phyloP scores from a whole-genome alignment of 1,140 invertebrate species.

The Brachionus calyciflorus region DNA sequence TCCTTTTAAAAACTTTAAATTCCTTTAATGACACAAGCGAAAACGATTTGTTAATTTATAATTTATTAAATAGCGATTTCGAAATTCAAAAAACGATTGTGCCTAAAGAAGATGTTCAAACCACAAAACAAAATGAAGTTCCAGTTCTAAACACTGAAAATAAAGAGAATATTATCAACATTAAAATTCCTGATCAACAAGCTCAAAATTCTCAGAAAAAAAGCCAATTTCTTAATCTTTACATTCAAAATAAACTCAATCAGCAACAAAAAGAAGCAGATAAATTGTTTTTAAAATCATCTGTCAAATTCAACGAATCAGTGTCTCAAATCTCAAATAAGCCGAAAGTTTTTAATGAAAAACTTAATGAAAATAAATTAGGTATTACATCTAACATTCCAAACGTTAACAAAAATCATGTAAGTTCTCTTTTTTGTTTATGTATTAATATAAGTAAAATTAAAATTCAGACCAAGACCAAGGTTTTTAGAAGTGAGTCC shows the following conservation, averaged over 20 bases:
- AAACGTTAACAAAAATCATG: constrained; percentile 1
- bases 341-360: background rate
- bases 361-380: background rate
- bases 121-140: background rate
- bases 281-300: constrained; percentile 10
- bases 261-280: constrained; percentile 19
- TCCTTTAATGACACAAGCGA: background rate
- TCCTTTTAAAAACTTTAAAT: background rate
- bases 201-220: background rate
- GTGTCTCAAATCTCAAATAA: background rate
- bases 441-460: too few relatives aligned
- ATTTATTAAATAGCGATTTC: constrained; percentile 4
- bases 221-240: background rate
- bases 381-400: constrained; percentile 17
- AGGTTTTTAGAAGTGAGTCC: background rate
- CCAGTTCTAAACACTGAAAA: background rate
- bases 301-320: constrained; percentile 15
- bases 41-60: background rate
- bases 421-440: background rate
- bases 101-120: background rate
- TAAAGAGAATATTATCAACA: background rate
- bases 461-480: background rate
- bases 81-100: constrained; percentile 35
- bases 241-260: background rate
- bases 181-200: background rate